Conservation (phyloP, 2,113 vertebrate species). For the Serinus canaria region DNA sequence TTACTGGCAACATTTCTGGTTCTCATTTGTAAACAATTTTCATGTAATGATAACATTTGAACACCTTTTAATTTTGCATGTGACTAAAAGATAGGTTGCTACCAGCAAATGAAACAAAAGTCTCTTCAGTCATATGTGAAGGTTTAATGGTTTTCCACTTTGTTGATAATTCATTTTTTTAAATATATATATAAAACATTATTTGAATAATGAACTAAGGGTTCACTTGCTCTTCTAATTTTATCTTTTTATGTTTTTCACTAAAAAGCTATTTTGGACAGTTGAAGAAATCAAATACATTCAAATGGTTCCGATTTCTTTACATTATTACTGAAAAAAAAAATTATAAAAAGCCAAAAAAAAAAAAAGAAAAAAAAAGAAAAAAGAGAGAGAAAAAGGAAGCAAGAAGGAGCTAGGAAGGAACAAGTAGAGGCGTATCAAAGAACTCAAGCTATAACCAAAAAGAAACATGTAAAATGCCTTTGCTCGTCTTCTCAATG, state of each 20-base stretch:
- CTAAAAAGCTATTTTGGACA: slow-evolving; percentile 57
- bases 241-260: slow-evolving; percentile 42
- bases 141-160: slow-evolving; percentile 63
- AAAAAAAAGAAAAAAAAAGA: neutral
- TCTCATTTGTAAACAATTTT: slow-evolving; percentile 63
- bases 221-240: slow-evolving; percentile 31
- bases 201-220: slow-evolving; percentile 24
- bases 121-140: slow-evolving; percentile 56
- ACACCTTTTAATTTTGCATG: slow-evolving; percentile 65
- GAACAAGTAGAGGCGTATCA: slow-evolving; percentile 83
- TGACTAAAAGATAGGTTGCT: slow-evolving; percentile 65
- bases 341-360: slow-evolving; percentile 21
- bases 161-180: slow-evolving; percentile 15
- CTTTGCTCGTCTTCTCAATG: slow-evolving; percentile 91
- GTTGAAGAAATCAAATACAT: slow-evolving; percentile 60
- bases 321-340: slow-evolving; percentile 23
- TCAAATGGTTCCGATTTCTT: slow-evolving; percentile 64
- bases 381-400: slow-evolving; percentile 55
- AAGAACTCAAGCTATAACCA: slow-evolving; percentile 95
- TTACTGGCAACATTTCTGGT: slow-evolving; percentile 45
- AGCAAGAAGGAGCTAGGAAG: slow-evolving; percentile 74
- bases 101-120: slow-evolving; percentile 59
- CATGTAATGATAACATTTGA: slow-evolving; percentile 28
- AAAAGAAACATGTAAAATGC: slow-evolving; percentile 87
- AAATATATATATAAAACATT: neutral